Percentiles rank a stretch among this genome's conserved stretches.
Evolutionary conservation across 2,797 vertebrate species (phyloP).

Genomic region (Amphiprion clarkii): DNA sequence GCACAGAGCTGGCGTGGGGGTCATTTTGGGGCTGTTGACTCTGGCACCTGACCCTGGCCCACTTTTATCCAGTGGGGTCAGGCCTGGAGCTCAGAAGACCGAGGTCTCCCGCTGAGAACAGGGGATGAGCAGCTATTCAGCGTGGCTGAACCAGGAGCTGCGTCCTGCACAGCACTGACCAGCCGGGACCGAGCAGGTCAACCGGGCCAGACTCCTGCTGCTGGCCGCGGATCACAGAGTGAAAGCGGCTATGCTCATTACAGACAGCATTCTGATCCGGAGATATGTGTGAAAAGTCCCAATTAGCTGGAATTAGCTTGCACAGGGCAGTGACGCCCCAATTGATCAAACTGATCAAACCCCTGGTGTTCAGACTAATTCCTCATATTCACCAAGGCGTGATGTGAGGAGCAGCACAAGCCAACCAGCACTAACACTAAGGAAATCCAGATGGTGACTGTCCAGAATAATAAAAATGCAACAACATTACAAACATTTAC

Average conservation of each 20-base stretch:
- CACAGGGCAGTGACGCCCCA: conserved; percentile 38
- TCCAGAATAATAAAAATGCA: conserved; percentile 9
- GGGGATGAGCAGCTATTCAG: conserved; percentile 76
- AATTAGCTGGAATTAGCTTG: conserved; percentile 83
- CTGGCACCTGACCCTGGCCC: conserved; percentile 74
- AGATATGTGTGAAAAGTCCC: conserved; percentile 80
- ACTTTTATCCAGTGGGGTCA: conserved; percentile 69
- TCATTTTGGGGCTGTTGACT: conserved; percentile 77
- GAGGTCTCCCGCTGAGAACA: conserved; percentile 73
- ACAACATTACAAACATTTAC: conserved; percentile 5
- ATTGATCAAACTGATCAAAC: conserved; percentile 78
- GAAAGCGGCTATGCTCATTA: conserved; percentile 74
- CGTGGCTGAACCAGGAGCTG: conserved; percentile 50
- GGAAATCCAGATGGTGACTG: conserved; percentile 50
- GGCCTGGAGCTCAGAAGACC: conserved; percentile 65
- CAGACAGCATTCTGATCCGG: conserved; percentile 59
- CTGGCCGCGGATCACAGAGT: conserved; percentile 60
- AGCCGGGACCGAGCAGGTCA: conserved; percentile 73
- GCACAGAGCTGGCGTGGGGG: conserved; percentile 54
- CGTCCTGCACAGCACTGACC: conserved; percentile 75
- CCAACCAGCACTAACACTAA: conserved; percentile 43
- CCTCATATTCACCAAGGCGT: conserved; percentile 48
- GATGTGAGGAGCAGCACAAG: conserved; percentile 23
- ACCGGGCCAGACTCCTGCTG: conserved; percentile 72
- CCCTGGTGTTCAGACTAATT: conserved; percentile 49